phyloP scores from a whole-genome alignment of 2,113 vertebrate species.

The Mungos mungo region DNA sequence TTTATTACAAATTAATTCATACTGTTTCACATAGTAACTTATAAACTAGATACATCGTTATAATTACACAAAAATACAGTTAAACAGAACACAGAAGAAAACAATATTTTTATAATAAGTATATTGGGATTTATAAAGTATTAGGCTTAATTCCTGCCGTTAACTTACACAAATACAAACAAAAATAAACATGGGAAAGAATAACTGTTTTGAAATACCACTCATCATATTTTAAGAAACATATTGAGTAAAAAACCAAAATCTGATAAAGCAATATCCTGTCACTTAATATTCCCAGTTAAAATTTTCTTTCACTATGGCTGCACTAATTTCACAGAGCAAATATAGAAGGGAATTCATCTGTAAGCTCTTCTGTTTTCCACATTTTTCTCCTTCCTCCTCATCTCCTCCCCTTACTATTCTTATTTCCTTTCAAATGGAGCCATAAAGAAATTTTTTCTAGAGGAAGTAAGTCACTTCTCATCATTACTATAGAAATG shows the following conservation, averaged over 20 bases:
- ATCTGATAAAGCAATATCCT: constrained; percentile 69
- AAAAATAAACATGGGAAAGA: constrained; percentile 67
- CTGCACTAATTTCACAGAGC: constrained; percentile 66
- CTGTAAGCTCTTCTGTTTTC: background rate
- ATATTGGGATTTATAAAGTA: constrained; percentile 17
- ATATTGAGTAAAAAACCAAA: constrained; percentile 67
- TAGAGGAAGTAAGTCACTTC: background rate
- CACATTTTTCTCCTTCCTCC: background rate
- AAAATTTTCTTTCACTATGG: constrained; percentile 48
- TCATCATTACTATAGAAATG: background rate
- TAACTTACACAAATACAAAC: constrained; percentile 63
- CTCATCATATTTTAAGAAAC: constrained; percentile 65
- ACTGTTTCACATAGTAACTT: constrained; percentile 23
- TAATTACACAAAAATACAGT: constrained; percentile 42
- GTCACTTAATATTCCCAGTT: constrained; percentile 71
- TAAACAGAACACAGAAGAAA: background rate
- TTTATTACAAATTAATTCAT: constrained; percentile 46
- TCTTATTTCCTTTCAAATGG: constrained; percentile 7
- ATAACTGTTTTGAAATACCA: constrained; percentile 62
- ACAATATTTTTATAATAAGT: constrained; percentile 2
- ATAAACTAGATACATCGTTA: background rate
- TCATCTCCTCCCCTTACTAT: background rate
- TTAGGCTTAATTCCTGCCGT: constrained; percentile 4
- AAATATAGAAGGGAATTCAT: constrained; percentile 49
- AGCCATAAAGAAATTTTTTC: background rate